Conservation (phyloP, 1,140 invertebrate species). For the Centruroides sculpturatus region DNA sequence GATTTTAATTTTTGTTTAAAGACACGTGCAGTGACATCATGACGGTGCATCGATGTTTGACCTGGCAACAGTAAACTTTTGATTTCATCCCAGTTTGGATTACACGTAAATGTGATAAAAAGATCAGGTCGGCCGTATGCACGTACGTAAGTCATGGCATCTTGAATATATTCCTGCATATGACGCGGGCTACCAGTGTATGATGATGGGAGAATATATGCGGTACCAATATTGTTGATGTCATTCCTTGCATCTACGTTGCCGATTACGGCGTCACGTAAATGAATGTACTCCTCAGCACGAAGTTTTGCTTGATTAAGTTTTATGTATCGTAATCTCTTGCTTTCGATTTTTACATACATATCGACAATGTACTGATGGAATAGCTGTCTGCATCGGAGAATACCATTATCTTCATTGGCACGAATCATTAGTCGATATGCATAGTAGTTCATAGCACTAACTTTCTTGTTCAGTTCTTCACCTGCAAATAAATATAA, state of each 20-base stretch:
- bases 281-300: conserved; percentile 8
- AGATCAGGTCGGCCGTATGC: conserved; percentile 27
- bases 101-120: conserved; percentile 36
- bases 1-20: too few relatives aligned
- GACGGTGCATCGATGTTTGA: conserved; percentile 16
- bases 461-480: too few relatives aligned
- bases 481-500: not conserved
- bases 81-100: conserved; percentile 36
- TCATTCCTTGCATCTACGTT: not conserved
- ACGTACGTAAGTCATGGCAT: conserved; percentile 24
- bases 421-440: conserved; percentile 1
- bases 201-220: not conserved
- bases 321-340: conserved; percentile 6
- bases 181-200: conserved; percentile 3
- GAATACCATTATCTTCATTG: conserved; percentile 17
- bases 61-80: conserved; percentile 17
- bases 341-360: conserved; percentile 9
- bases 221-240: not conserved
- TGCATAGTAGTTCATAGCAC: too few relatives aligned
- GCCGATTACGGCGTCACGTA: not conserved
- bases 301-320: conserved; percentile 6
- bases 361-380: conserved; percentile 17
- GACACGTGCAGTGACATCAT: too few relatives aligned
- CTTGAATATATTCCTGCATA: conserved; percentile 19
- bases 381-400: conserved; percentile 14